Percentiles rank a stretch among this genome's conserved stretches.
Conservation (phyloP, 2,113 vertebrate genomes). For the Copsychus sechellarum region DNA sequence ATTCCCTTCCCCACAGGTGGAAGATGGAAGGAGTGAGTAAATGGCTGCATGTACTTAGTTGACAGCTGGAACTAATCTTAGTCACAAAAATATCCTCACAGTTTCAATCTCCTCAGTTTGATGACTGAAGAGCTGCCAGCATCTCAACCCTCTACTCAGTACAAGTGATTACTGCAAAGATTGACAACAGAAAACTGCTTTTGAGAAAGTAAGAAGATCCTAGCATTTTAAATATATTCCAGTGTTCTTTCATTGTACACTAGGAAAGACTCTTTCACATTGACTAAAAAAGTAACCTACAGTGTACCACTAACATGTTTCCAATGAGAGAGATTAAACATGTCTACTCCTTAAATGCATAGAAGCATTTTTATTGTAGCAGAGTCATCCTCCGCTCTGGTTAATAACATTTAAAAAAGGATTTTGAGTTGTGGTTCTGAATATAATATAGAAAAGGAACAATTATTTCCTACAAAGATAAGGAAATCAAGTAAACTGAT, state of each 20-base stretch:
- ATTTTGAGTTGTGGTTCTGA: background rate
- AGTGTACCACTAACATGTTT: background rate
- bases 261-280: background rate
- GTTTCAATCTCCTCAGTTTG: background rate
- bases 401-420: background rate
- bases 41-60: background rate
- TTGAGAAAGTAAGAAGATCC: background rate
- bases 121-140: background rate
- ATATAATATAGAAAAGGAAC: background rate
- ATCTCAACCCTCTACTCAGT: background rate
- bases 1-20: fast-evolving
- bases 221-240: background rate
- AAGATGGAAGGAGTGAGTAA: background rate
- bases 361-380: background rate
- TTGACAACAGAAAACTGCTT: background rate
- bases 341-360: background rate
- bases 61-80: background rate
- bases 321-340: background rate
- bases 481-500: background rate
- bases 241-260: background rate
- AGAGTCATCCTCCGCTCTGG: background rate
- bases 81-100: background rate
- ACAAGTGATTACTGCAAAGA: background rate
- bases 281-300: background rate
- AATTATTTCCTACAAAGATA: background rate